Percentiles rank a stretch among this genome's conserved stretches.
These are phyloP conservation scores for Achlya flavicornis DNA, from an alignment of 2,888 invertebrate genomes.

Conservation along the genomic window DNA sequence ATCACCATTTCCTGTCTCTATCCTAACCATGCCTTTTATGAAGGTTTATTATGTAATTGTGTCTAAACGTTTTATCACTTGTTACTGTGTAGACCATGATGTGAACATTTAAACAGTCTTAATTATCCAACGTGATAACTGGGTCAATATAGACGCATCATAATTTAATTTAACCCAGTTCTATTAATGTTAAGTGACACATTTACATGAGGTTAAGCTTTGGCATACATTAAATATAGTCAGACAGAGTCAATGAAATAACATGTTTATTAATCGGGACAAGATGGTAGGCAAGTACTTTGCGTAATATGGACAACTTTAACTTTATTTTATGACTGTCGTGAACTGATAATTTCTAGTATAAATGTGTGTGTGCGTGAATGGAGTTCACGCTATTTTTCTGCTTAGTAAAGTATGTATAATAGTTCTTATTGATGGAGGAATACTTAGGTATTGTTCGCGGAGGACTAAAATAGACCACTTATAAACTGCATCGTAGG, in stretches of 20 bases:
- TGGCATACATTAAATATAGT: background rate
- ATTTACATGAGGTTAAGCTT: constrained; percentile 1
- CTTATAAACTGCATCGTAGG: too few relatives aligned
- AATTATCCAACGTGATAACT: background rate
- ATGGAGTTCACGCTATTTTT: too few relatives aligned
- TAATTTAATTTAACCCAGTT: constrained; percentile 13
- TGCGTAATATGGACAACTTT: background rate
- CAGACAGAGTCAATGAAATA: constrained; percentile 2
- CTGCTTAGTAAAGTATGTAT: too few relatives aligned
- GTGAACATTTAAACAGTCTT: background rate
- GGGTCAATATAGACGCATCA: constrained; percentile 7
- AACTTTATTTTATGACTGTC: too few relatives aligned
- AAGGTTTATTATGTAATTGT: background rate
- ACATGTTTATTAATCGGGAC: background rate
- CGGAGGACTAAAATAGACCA: too few relatives aligned
- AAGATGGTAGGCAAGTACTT: background rate
- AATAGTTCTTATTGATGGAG: too few relatives aligned
- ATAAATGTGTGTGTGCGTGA: too few relatives aligned
- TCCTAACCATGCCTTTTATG: background rate
- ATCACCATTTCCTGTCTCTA: constrained; percentile 52
- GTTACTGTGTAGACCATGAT: background rate
- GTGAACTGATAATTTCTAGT: too few relatives aligned
- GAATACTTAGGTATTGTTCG: too few relatives aligned
- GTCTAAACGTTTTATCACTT: background rate
- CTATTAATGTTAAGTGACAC: constrained; percentile 6